Evolutionary conservation across 2,888 invertebrate genomes (phyloP).

Genomic region (Eudasyphora cyanicolor): DNA sequence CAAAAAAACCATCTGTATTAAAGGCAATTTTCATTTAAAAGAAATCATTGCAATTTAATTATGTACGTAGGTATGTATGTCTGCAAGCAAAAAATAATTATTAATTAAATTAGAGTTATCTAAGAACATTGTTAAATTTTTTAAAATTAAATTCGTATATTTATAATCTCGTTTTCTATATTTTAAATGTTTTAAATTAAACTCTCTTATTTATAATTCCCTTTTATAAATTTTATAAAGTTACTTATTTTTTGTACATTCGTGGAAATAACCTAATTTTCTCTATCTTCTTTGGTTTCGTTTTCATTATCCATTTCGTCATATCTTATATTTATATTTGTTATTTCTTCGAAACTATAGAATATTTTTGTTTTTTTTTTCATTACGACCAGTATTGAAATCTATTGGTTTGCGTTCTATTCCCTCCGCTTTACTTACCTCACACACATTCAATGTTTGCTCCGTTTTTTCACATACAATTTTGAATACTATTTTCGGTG

Average conservation of each 20-base stretch:
- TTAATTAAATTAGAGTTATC: no score
- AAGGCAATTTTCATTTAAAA: no score
- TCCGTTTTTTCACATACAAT: conserved; percentile 25
- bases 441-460: conserved; percentile 51
- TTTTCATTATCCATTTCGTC: background rate
- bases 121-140: no score
- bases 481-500: conserved; percentile 58
- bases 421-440: conserved; percentile 47
- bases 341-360: no score
- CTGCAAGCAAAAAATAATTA: no score
- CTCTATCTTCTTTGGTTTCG: background rate
- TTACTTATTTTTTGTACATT: background rate
- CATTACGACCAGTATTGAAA: conserved; percentile 63
- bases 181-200: no score
- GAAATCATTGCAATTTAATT: no score
- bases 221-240: conserved; percentile 18
- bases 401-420: conserved; percentile 63
- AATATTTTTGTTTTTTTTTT: conserved; percentile 33
- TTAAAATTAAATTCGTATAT: background rate
- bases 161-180: background rate
- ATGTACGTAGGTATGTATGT: no score
- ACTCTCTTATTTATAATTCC: background rate
- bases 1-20: no score
- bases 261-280: background rate
- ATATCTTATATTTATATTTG: background rate